Evolutionary conservation across 1,140 invertebrate species (phyloP), one percentile per base, ranked within the genome.

Genomic region (Latrodectus geometricus): DNA sequence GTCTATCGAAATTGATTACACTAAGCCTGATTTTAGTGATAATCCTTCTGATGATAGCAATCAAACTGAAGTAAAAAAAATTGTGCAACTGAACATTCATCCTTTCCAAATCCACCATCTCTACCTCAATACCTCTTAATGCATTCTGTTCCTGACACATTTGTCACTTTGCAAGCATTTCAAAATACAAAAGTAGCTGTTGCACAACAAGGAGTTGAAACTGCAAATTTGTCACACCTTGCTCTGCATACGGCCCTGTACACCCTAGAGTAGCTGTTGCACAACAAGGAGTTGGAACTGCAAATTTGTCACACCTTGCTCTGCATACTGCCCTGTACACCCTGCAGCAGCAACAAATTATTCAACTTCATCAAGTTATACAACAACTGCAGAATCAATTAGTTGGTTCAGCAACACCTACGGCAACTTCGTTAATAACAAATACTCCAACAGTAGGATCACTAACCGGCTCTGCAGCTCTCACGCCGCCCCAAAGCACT

Each of bases 151-250:
- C 88, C 90, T 20, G 89, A 91, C 85, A 96, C 89, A 21, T 92
- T 92, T 86, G 96, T 98, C 48, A 96, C 96, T 11, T 92, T 98
- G 77, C 97, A 98, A 91, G 96, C 97, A 7, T 93, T 99, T 70
- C 95, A 97, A 90, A 97, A 97, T 90, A 98, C 97, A 82, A 97
- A n/a, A 92, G 96, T 98, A 73, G 97, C 97, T 11, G 96, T 99
- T 70, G 96, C 97, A 3, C 97, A 98, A 92, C 87, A 89, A 95
- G n/a, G 95, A 7, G 95, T 94, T 88, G 94, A 95, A 86, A 93
- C 94, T 4, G 94, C 96, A 89, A 77, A 77, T 77, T 96, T 96
- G 90, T 95, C 96, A 90, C 94, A 95, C 4, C 96, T 98, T 91
- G 91, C 97, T 78, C 83, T 86, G 83, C 83, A 86, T 48, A 95